A percentile compares a stretch with the other conserved stretches of the same genome.
These are phyloP conservation scores for Monoplex corrugatus DNA, from an alignment of 2,888 invertebrate species.

Conservation along the genomic window DNA sequence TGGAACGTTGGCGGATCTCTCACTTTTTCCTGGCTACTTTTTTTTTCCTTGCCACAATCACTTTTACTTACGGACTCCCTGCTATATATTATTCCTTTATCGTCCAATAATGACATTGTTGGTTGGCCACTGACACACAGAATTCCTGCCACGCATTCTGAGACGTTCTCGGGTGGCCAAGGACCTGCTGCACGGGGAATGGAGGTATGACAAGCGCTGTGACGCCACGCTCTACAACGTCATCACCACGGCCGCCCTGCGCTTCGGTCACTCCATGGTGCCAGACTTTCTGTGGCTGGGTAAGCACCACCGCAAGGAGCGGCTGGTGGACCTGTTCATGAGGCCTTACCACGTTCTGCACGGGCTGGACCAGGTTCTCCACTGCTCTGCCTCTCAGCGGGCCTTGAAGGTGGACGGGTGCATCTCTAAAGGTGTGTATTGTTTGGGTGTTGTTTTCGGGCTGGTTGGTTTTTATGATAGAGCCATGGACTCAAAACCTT, in stretches of 20 bases:
- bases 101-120: background rate
- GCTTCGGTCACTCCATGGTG: conserved; percentile 60
- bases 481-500: too few relatives aligned
- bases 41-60: too few relatives aligned
- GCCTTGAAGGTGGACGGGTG: conserved; percentile 49
- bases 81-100: too few relatives aligned
- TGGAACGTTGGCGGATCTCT: too few relatives aligned
- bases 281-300: conserved; percentile 44
- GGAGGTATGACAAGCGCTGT: conserved; percentile 47
- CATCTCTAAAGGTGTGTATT: conserved; percentile 4
- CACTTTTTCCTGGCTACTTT: too few relatives aligned
- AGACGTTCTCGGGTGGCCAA: background rate
- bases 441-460: too few relatives aligned
- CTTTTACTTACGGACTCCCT: too few relatives aligned
- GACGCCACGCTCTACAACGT: conserved; percentile 57
- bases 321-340: conserved; percentile 47
- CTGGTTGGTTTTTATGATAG: too few relatives aligned
- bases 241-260: conserved; percentile 57
- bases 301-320: background rate
- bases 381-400: conserved; percentile 50
- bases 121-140: background rate
- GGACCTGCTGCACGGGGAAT: background rate
- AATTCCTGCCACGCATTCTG: background rate
- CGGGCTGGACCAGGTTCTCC: conserved; percentile 46
- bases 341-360: conserved; percentile 55